Base-by-base conservation (phyloP, 2,888 invertebrate genomes). In the Orthosia incerta region DNA sequence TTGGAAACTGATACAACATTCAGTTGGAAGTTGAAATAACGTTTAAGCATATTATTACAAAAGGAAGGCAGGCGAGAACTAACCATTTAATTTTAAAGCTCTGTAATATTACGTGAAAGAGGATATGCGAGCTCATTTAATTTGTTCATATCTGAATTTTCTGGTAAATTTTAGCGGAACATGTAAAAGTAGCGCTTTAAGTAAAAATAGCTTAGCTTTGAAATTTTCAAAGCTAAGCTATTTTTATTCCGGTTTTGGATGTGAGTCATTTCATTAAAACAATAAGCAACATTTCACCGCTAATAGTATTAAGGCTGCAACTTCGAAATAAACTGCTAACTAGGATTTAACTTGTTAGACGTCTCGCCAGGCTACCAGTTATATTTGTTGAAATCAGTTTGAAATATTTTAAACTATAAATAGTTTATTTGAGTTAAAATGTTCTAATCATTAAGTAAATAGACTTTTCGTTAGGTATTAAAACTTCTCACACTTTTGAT, bases 21-120 rank as follows among this genome's bases (percentile, higher is more conserved):
- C 15, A 46, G 13, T 23, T 39, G 18, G n/a, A 57, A 57, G 5
- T 57, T 31, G 4, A 26, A 23, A 39, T 55, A 45, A 23, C 18
- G 23, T n/a, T 65, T 39, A 5, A 39, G 20, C 3, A 23, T 20
- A 20, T 56, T 50, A 45, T 50, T 39, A 61, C 7, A 45, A 67
- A 62, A 76, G 60, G 11, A 51, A 5, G 45, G 15, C n/a, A n/a
- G 59, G 16, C 16, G 45, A 56, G 12, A 59, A 46, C 31, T 20
- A 64, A 53, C n/a, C 39, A 50, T 46, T 60, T 51, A 12, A 61
- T 69, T n/a, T 56, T 26, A 13, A 26, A 56, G 3, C 56, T 69
- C 16, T 39, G 3, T 57, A 13, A 16, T 26, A 50, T 69, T 31
- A 53, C 13, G 3, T 13, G 48, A 57, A 31, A 55, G 16, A 57